A percentile compares a stretch with the other conserved stretches of the same genome.
Conservation (phyloP, 2,797 vertebrate genomes). For the Darevskia nairensis region DNA sequence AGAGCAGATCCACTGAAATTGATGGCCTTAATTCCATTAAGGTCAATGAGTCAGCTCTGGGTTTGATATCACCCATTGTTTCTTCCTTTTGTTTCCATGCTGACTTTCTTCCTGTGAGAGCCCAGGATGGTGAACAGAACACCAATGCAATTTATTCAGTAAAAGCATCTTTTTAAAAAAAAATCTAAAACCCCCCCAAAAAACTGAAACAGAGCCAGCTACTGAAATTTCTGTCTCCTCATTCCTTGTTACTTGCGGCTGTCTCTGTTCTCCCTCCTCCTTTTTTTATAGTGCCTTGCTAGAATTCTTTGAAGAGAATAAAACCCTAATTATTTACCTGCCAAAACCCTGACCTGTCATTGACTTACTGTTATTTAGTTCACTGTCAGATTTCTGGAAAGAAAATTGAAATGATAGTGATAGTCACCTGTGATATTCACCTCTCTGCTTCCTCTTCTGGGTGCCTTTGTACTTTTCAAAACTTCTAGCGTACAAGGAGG, state of each 20-base stretch:
- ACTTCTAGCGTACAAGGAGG: constrained; percentile 28
- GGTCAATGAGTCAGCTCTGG: no score
- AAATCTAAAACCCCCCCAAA: no score
- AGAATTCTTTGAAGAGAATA: background rate
- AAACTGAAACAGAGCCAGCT: no score
- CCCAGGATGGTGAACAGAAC: no score
- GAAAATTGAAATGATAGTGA: fast-evolving
- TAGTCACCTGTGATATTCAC: background rate
- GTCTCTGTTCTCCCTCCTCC: background rate
- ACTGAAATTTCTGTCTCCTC: background rate
- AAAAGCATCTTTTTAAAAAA: no score
- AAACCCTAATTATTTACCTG: background rate
- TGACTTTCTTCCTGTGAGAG: no score
- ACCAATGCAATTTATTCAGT: no score
- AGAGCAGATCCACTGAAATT: no score
- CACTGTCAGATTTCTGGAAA: constrained; percentile 24
- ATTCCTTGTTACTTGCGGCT: background rate
- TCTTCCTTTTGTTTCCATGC: no score
- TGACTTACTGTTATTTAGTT: background rate
- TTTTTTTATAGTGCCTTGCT: background rate
- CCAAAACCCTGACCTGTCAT: background rate
- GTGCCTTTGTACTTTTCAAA: constrained; percentile 11
- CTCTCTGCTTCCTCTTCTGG: background rate
- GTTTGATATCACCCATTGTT: no score
- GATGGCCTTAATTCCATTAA: no score